These are phyloP conservation scores for Hippocampus kuda DNA, from an alignment of 2,797 vertebrate genomes.

Conservation along the genomic window DNA sequence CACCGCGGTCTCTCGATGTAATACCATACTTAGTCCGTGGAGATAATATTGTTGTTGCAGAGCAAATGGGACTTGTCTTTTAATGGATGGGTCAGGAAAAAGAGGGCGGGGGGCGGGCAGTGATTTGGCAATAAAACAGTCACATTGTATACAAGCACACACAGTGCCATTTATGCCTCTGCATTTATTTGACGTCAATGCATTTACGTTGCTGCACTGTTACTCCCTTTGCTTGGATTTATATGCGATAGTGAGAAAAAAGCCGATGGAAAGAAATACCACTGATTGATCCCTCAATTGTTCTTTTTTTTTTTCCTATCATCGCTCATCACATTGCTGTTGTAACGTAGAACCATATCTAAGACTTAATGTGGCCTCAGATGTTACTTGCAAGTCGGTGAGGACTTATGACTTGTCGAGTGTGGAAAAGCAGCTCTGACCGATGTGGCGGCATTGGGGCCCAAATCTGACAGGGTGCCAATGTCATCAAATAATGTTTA, in stretches of 20 bases:
- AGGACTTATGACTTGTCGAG: neutral
- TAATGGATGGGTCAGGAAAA: slow-evolving; percentile 35
- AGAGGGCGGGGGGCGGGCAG: neutral
- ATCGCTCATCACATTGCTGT: neutral
- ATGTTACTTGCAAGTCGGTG: neutral
- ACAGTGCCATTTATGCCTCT: neutral
- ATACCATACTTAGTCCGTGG: slow-evolving; percentile 55
- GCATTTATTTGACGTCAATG: neutral
- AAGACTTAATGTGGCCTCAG: neutral
- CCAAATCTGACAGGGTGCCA: neutral
- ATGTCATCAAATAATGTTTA: neutral
- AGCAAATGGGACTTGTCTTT: slow-evolving; percentile 41
- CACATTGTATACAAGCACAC: slow-evolving; percentile 14
- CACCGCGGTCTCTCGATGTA: slow-evolving; percentile 16
- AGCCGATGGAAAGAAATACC: neutral
- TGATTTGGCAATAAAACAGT: slow-evolving; percentile 43
- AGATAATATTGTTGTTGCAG: slow-evolving; percentile 27
- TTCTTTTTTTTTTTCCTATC: neutral
- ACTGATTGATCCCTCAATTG: slow-evolving; percentile 6
- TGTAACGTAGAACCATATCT: neutral
- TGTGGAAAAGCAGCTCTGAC: neutral
- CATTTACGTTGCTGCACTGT: neutral
- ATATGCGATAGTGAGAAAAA: neutral
- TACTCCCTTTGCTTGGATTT: neutral
- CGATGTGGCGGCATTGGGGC: neutral